These are phyloP conservation scores for Scartelaos histophorus DNA, from an alignment of 2,113 vertebrate species.

Conservation along the genomic window DNA sequence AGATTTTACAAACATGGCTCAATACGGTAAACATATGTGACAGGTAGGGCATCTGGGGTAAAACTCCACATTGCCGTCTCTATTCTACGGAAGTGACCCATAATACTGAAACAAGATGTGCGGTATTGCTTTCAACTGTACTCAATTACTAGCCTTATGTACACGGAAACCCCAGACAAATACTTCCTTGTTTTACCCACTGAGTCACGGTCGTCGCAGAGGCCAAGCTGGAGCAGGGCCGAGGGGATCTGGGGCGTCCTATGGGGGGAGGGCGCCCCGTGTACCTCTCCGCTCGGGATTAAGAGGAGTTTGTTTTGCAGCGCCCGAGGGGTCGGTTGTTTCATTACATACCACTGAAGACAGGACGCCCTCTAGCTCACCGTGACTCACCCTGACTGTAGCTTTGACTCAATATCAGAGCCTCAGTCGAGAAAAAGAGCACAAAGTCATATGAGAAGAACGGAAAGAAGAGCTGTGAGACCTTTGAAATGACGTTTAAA, in stretches of 20 bases:
- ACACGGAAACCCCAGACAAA: not conserved
- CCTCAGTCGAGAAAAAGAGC: no score
- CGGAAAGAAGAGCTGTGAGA: not conserved
- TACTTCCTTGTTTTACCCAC: not conserved
- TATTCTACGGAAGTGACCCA: not conserved
- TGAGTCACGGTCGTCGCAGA: slow-evolving; percentile 15
- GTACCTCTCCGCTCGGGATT: slow-evolving; percentile 54
- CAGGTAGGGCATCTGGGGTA: not conserved
- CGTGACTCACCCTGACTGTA: slow-evolving; percentile 57
- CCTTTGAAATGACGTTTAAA: not conserved
- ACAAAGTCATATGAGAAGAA: no score
- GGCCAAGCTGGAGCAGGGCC: slow-evolving; percentile 7
- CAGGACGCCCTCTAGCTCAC: slow-evolving; percentile 38
- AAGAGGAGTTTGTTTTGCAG: slow-evolving; percentile 56
- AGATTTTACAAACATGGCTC: not conserved
- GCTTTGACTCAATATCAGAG: slow-evolving; percentile 51
- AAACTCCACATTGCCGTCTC: not conserved
- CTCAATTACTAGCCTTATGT: not conserved
- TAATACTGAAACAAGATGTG: not conserved
- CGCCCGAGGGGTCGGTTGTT: slow-evolving; percentile 50
- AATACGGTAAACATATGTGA: not conserved
- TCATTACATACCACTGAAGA: slow-evolving; percentile 60
- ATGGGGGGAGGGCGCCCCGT: slow-evolving; percentile 22
- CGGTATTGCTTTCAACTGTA: not conserved
- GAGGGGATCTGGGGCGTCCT: slow-evolving; percentile 22